Evolutionary conservation across 2,797 vertebrate genomes (phyloP).

Genomic region (Melopsittacus undulatus): DNA sequence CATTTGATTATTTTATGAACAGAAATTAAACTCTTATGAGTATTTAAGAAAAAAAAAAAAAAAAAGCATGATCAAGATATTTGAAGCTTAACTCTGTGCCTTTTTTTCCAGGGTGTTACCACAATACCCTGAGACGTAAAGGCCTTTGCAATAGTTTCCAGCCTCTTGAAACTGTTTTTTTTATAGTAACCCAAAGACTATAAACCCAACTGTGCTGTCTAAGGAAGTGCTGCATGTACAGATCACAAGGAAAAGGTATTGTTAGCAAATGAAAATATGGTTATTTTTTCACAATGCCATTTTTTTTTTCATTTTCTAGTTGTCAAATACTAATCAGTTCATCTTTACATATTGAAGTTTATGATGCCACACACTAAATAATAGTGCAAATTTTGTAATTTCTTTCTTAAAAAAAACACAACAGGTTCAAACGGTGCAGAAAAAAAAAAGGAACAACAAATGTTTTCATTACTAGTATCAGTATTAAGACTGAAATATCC

Average conservation of each 20-base stretch:
- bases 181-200: neutral
- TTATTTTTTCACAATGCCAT: neutral
- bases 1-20: neutral
- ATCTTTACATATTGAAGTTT: neutral
- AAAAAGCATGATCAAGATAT: neutral
- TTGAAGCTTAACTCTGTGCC: neutral
- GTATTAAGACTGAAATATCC: neutral
- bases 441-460: neutral
- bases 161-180: neutral
- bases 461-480: neutral
- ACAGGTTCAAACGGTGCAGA: neutral
- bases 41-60: neutral
- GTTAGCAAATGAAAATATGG: neutral
- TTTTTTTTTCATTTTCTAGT: neutral
- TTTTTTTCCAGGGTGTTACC: neutral
- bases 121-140: neutral
- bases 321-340: neutral
- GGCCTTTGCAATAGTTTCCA: neutral
- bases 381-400: neutral
- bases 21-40: neutral
- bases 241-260: neutral
- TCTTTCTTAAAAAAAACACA: neutral
- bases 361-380: neutral
- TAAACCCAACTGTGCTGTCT: rapidly evolving
- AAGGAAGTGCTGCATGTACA: neutral